Evolutionary conservation across 1,140 invertebrate species (phyloP).

Genomic region (Doryteuthis pealeii): DNA sequence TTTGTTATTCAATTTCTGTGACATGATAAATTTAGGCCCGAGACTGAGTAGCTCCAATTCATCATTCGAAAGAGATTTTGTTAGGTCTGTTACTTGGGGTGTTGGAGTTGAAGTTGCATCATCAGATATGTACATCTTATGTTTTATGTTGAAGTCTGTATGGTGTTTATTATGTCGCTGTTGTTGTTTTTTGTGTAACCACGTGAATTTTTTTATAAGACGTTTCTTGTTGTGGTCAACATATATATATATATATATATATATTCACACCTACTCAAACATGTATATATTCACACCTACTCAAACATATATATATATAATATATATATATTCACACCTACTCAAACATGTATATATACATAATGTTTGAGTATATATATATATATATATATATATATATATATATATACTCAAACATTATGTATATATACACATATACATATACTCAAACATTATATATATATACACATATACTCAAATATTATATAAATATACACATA

Average conservation of each 20-base stretch:
- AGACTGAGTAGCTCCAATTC: too few species aligned
- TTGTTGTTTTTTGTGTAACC: too few species aligned
- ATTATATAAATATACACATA: background rate
- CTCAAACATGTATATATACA: background rate
- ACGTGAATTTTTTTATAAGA: too few species aligned
- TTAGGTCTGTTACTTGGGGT: too few species aligned
- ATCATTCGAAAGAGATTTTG: too few species aligned
- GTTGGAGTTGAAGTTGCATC: too few species aligned
- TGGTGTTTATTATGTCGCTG: too few species aligned
- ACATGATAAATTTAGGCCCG: too few species aligned
- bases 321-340: background rate
- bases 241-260: background rate
- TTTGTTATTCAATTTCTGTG: too few species aligned
- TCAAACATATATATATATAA: background rate
- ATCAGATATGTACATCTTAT: too few species aligned
- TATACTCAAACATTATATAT: background rate
- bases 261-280: background rate
- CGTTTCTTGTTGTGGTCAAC: too few species aligned
- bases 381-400: constrained; percentile 2
- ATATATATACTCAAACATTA: background rate
- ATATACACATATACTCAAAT: background rate
- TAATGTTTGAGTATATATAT: background rate
- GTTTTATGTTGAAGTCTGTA: too few species aligned
- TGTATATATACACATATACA: constrained; percentile 2
- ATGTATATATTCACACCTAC: background rate